These are phyloP conservation scores for Allygus modestus DNA, from an alignment of 2,888 invertebrate genomes.

Conservation along the genomic window DNA sequence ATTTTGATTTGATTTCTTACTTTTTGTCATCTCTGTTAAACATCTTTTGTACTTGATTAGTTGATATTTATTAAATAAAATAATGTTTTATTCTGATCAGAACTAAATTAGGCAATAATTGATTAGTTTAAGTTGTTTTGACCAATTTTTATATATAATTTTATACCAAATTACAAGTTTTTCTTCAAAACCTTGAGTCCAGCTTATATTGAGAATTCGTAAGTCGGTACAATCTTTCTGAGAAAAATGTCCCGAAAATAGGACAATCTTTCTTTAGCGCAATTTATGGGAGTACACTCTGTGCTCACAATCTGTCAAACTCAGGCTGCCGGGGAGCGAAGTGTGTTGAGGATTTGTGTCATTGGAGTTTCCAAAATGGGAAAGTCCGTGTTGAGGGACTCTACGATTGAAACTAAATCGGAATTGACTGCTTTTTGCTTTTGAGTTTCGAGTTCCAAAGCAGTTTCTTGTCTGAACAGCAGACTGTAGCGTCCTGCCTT, in stretches of 20 bases:
- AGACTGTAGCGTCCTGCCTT: constrained; percentile 74
- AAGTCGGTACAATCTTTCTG: too few relatives aligned
- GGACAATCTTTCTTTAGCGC: too few relatives aligned
- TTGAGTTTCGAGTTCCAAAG: constrained; percentile 78
- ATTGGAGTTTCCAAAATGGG: constrained; percentile 75
- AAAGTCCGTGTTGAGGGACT: constrained; percentile 79
- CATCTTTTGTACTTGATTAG: too few relatives aligned
- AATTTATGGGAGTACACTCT: too few relatives aligned
- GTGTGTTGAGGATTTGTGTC: constrained; percentile 69
- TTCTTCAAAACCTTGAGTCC: too few relatives aligned
- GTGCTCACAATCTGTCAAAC: background rate
- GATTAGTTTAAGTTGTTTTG: background rate
- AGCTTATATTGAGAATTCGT: too few relatives aligned
- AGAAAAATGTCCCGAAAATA: too few relatives aligned
- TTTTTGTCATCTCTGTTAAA: too few relatives aligned
- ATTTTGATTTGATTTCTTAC: too few relatives aligned
- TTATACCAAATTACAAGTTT: background rate
- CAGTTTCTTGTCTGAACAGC: constrained; percentile 74
- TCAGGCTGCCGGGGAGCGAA: constrained; percentile 64
- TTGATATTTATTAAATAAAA: too few relatives aligned
- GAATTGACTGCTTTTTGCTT: constrained; percentile 79
- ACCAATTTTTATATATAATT: background rate
- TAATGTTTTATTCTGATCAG: too few relatives aligned
- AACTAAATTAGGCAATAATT: too few relatives aligned
- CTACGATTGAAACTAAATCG: constrained; percentile 79